Evolutionary conservation across 2,888 invertebrate species (phyloP), one percentile per base, ranked within the genome.

Genomic region (Dascillus cervinus): DNA sequence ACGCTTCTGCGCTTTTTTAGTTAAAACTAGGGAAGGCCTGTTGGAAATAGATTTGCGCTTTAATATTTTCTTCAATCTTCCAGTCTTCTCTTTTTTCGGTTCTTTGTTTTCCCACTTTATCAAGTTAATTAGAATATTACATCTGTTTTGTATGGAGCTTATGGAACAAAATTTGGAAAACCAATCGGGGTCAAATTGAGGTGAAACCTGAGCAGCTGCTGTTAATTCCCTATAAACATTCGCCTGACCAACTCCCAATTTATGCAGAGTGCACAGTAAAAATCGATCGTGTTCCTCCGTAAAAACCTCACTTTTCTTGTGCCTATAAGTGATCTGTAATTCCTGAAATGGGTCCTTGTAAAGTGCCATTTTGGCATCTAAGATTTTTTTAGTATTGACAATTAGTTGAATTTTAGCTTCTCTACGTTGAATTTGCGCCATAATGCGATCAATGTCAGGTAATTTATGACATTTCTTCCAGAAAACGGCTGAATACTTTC

Each of bases 311-410:
- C 97, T 97, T 65, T 98, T 99, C 64, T 97, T 98, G 3, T 96
- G 95, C n/a, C 98, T 98, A 54, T 99, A 99, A 2, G 94, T 86
- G 54, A 98, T 87, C 54, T 97, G 74, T 11, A 98, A 69, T 60
- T 99, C 98, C 63, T 98, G 96, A 75, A 97, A 98, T 3, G 98
- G 97, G 6, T 97, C 96, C 39, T 95, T 74, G 66, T 98, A 99
- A 15, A 96, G 79, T 3, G 90, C 77, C 79, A 88, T 85, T 71
- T 86, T 86, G 0, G 82, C 80, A 37, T 89, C 87, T 13, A 89
- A 62, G 2, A 87, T 87, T 49, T 80, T 75, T 52, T 85, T 86
- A 38, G 87, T 85, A 42, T 81, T 78, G 2, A 92, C 84, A 39
- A 95, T 70, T 34, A 96, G 71, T 60, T 95, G 94, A 50, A 98